phyloP scores from a whole-genome alignment of 2,797 vertebrate genomes.

The Bufotes viridis region DNA sequence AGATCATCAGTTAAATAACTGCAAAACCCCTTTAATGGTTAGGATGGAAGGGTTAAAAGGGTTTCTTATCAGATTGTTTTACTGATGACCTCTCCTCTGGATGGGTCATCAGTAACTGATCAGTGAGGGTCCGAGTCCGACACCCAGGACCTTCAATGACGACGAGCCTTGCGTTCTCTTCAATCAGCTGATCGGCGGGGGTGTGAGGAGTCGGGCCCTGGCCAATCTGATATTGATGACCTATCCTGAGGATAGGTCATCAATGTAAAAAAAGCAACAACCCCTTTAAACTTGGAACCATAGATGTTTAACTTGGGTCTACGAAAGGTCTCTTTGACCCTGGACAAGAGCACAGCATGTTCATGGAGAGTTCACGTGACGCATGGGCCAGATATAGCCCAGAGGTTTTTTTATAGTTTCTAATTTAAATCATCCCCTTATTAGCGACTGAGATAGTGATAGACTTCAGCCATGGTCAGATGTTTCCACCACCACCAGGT shows the following conservation, averaged over 20 bases:
- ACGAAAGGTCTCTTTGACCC: slow-evolving; percentile 1
- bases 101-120: not conserved
- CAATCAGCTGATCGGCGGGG: no score
- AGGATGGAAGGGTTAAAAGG: no score
- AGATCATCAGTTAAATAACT: no score
- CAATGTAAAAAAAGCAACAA: no score
- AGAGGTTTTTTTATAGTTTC: not conserved
- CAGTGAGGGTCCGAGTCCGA: no score
- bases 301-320: slow-evolving; percentile 8
- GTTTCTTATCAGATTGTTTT: no score
- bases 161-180: no score
- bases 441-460: not conserved
- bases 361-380: not conserved
- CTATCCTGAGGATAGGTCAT: not conserved
- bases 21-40: no score
- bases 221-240: no score
- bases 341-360: slow-evolving; percentile 1
- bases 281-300: not conserved
- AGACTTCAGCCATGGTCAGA: not conserved
- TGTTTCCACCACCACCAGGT: not conserved
- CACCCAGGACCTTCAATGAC: no score
- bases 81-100: not conserved
- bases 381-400: not conserved
- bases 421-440: not conserved
- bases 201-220: no score